phyloP scores from a whole-genome alignment of 1,140 invertebrate species.

The Panulirus ornatus region DNA sequence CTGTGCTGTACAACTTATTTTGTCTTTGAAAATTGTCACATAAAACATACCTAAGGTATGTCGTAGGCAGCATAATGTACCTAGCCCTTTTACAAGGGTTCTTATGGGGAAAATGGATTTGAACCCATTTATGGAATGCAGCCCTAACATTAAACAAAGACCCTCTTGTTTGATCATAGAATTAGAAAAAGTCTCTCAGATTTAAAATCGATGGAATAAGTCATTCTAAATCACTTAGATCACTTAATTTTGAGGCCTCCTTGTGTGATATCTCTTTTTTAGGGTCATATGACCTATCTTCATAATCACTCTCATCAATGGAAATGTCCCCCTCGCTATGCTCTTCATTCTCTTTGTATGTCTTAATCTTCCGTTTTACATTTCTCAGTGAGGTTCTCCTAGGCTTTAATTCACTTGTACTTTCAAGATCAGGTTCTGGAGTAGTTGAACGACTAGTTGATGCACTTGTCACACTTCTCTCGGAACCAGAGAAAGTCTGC shows the following conservation, averaged over 20 bases:
- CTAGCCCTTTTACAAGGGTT: too few relatives aligned
- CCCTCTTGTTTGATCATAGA: too few relatives aligned
- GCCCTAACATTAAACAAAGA: too few relatives aligned
- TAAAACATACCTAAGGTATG: too few relatives aligned
- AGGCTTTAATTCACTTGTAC: not conserved
- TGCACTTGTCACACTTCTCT: not conserved
- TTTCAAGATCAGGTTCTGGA: constrained; percentile 28
- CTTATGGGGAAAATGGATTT: too few relatives aligned
- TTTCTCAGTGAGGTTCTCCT: not conserved
- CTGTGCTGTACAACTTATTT: too few relatives aligned
- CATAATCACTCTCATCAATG: constrained; percentile 59
- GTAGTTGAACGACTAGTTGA: constrained; percentile 54
- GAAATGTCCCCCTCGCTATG: constrained; percentile 52
- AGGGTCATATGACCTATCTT: constrained; percentile 63
- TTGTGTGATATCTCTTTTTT: not conserved
- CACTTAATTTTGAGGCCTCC: not conserved
- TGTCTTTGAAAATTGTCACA: too few relatives aligned
- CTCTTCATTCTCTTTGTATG: constrained; percentile 52
- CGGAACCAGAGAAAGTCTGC: not conserved
- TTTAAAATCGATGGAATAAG: too few relatives aligned
- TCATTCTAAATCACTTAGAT: not conserved
- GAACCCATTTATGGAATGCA: too few relatives aligned
- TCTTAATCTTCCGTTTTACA: not conserved
- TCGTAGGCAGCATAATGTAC: too few relatives aligned
- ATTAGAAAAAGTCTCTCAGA: too few relatives aligned